A percentile compares a stretch with the other conserved stretches of the same genome.
These are phyloP conservation scores for Aleiodes testaceus DNA, from an alignment of 2,888 invertebrate genomes.

Conservation along the genomic window DNA sequence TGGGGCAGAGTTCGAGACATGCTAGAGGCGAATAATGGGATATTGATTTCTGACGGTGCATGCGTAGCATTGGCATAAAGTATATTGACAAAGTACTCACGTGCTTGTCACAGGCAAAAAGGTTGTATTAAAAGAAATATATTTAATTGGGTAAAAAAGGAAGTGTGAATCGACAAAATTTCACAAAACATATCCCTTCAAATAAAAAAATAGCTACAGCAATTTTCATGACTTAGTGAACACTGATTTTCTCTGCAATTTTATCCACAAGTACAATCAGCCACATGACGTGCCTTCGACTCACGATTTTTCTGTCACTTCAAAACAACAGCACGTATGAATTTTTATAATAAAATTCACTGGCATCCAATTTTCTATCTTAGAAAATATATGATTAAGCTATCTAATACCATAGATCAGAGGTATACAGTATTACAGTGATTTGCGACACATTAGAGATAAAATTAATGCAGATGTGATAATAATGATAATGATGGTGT, in stretches of 20 bases:
- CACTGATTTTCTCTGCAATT: conserved; percentile 22
- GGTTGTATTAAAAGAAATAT: too few species aligned
- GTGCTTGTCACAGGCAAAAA: too few species aligned
- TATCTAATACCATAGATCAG: conserved; percentile 7
- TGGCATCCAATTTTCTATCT: conserved; percentile 7
- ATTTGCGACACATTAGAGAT: conserved; percentile 32
- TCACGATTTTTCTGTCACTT: conserved; percentile 41
- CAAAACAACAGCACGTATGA: conserved; percentile 21
- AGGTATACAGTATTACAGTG: conserved; percentile 1
- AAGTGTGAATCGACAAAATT: background rate
- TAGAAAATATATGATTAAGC: conserved; percentile 13
- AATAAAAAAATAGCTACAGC: background rate
- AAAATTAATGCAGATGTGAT: conserved; percentile 31
- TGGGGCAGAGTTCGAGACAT: background rate
- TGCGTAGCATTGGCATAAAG: too few species aligned
- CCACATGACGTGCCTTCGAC: conserved; percentile 37
- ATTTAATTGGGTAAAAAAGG: too few species aligned
- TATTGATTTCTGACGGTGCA: too few species aligned
- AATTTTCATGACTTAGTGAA: conserved; percentile 21
- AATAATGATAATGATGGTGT: conserved; percentile 13
- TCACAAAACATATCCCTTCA: background rate
- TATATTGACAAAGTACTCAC: too few species aligned
- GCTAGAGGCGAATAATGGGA: too few species aligned
- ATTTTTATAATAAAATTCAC: background rate
- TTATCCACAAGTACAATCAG: conserved; percentile 15